Percentiles rank a stretch among this genome's conserved stretches.
phyloP scores from a whole-genome alignment of 2,113 vertebrate species.

The Acrocephalus arundinaceus region DNA sequence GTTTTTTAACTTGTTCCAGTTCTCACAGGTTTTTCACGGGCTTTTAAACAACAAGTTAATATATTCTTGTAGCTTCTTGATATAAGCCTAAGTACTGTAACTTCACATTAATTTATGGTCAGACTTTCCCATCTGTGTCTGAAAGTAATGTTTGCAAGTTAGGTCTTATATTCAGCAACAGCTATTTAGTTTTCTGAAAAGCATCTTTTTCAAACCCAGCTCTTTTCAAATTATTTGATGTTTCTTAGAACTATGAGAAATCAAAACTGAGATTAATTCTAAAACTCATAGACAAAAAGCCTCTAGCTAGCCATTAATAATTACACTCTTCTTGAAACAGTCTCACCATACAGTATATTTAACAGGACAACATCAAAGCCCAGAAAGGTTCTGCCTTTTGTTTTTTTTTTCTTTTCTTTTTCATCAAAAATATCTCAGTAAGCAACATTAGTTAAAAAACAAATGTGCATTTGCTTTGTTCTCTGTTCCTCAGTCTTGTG shows the following conservation, averaged over 20 bases:
- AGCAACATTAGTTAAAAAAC: neutral
- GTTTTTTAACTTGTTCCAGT: neutral
- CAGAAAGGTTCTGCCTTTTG: neutral
- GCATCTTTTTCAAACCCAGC: neutral
- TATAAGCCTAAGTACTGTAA: neutral
- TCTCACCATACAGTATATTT: neutral
- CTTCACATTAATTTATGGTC: neutral
- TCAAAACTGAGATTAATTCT: neutral
- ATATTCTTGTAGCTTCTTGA: neutral
- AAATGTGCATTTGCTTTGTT: neutral
- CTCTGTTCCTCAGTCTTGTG: neutral
- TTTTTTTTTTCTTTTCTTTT: neutral
- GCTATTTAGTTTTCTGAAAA: neutral
- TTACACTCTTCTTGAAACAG: neutral
- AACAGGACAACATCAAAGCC: neutral
- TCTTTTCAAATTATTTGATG: neutral
- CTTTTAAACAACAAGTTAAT: constrained; percentile 1
- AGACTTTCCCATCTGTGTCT: neutral
- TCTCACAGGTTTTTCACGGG: neutral
- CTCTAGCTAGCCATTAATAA: neutral
- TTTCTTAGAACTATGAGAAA: neutral
- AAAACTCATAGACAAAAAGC: constrained; percentile 1
- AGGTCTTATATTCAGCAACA: neutral
- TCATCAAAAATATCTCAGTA: neutral
- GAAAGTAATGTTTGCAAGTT: neutral